Evolutionary conservation across 2,797 vertebrate genomes (phyloP), one percentile per base, ranked within the genome.

Genomic region (Bucorvus abyssinicus): DNA sequence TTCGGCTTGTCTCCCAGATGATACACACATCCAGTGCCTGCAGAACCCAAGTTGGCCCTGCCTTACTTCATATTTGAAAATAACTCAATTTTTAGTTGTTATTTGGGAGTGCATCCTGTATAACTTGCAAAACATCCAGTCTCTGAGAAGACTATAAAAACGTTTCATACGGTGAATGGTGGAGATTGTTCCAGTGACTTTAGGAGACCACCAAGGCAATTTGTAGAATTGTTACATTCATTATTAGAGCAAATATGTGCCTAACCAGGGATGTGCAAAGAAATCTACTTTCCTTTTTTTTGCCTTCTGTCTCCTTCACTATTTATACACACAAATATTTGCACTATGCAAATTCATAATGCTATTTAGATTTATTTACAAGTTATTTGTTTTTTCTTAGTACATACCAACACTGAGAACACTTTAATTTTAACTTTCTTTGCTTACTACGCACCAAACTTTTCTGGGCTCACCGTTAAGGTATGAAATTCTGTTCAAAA

Each of bases 351-450:
- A 94, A 87, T 36, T 91, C n/a, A 83, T 86, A 95, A 94, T 11
- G 40, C 60, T 83, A 61, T 83, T 91, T 85, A 91, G 67, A 84
- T 59, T 94, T 93, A 94, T 95, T 95, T 97, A 82, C 50, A 94
- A 93, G 61, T 84, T 89, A 95, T 74, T 84, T 80, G 71, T 56
- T 90, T 45, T 76, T 95, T 91, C 89, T 93, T 89, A 90, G 89
- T 92, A 87, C 49, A 91, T 49, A 89, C 7, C 19, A 87, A 80
- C 61, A 89, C 44, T 60, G 87, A 53, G 90, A 77, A 78, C 29
- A 81, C 78, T 59, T 71, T 83, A 1, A 36, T 89, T 91, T 95
- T 61, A 78, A 20, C 40, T 77, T 64, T 32, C 68, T 81, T 82
- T 89, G 59, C n/a, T 70, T 80, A 63, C 38, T 65, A 36, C 2